These are phyloP conservation scores for Sinhomidia bicolor DNA, from an alignment of 2,888 invertebrate species.

Conservation along the genomic window DNA sequence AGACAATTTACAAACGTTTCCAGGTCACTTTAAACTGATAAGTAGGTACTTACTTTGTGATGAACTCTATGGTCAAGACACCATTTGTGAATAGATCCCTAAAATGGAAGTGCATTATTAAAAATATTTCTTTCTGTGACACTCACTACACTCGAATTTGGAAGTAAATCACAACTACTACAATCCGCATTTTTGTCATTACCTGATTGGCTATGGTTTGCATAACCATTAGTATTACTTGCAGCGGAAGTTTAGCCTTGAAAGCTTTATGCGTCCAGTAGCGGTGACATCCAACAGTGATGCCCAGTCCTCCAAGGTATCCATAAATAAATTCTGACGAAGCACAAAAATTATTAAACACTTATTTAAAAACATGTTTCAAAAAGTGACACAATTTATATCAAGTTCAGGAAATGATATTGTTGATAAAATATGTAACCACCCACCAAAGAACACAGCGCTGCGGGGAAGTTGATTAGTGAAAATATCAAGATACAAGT, in stretches of 20 bases:
- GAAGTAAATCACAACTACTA: background rate
- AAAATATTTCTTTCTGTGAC: too few relatives aligned
- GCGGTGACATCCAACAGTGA: conserved; percentile 65
- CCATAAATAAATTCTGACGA: conserved; percentile 38
- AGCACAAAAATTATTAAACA: too few relatives aligned
- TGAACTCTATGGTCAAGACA: conserved; percentile 83
- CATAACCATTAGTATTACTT: conserved; percentile 54
- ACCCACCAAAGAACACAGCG: background rate
- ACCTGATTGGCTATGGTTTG: conserved; percentile 55
- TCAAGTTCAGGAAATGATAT: too few relatives aligned
- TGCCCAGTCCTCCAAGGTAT: conserved; percentile 50
- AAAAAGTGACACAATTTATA: too few relatives aligned
- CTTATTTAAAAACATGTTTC: too few relatives aligned
- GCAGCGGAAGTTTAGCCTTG: conserved; percentile 65
- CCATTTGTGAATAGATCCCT: conserved; percentile 63
- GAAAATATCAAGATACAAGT: too few relatives aligned
- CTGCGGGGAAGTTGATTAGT: background rate
- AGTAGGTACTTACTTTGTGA: conserved; percentile 85
- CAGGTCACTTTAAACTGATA: too few relatives aligned
- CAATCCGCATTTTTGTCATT: background rate
- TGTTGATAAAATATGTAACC: too few relatives aligned
- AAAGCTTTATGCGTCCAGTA: conserved; percentile 70
- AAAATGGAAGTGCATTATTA: too few relatives aligned
- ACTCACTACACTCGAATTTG: too few relatives aligned
- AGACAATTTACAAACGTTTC: too few relatives aligned